A percentile compares a stretch with the other conserved stretches of the same genome.
phyloP scores from a whole-genome alignment of 2,113 vertebrate species.

The Dicaeum eximium region DNA sequence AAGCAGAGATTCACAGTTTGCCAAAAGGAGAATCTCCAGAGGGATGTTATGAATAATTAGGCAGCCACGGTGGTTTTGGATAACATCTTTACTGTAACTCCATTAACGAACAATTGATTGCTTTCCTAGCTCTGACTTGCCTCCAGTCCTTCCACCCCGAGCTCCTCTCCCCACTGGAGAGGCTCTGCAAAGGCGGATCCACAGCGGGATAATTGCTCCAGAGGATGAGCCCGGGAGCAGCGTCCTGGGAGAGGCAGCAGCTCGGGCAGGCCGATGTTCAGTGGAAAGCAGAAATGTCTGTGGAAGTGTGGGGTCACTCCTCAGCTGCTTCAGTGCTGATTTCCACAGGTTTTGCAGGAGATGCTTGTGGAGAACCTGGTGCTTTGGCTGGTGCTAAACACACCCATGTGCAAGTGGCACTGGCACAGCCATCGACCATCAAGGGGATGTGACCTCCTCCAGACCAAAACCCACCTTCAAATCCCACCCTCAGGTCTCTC shows the following conservation, averaged over 20 bases:
- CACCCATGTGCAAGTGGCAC: neutral
- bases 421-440: neutral
- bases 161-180: neutral
- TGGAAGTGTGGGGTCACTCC: no score
- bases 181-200: neutral
- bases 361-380: neutral
- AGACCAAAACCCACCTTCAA: neutral
- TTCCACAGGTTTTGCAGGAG: neutral
- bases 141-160: neutral
- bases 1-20: slow-evolving; percentile 41
- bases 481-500: neutral
- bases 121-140: neutral
- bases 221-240: neutral
- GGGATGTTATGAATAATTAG: slow-evolving; percentile 56
- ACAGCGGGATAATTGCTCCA: rapidly evolving
- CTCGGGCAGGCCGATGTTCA: rapidly evolving
- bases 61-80: slow-evolving; percentile 49
- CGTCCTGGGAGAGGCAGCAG: neutral
- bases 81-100: slow-evolving; percentile 59
- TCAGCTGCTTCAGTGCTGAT: neutral
- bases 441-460: neutral
- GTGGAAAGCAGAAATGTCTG: neutral
- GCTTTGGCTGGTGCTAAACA: rapidly evolving
- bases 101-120: slow-evolving; percentile 50
- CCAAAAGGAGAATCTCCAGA: slow-evolving; percentile 55